Evolutionary conservation across 2,113 vertebrate genomes (phyloP), one percentile per base, ranked within the genome.

Genomic region (Castor canadensis): DNA sequence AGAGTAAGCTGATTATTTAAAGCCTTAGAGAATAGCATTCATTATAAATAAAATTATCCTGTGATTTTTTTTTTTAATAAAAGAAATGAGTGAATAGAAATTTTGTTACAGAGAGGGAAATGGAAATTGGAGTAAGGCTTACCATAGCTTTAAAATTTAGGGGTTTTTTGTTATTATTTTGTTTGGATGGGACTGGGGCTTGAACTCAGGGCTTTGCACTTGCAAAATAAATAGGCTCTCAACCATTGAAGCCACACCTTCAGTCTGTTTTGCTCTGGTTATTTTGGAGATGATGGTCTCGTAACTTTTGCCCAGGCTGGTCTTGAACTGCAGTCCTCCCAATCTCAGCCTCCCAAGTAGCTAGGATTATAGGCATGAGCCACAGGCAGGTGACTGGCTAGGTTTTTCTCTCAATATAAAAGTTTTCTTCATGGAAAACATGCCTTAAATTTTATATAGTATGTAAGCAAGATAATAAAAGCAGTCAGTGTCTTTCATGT

Each of bases 21-120:
- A 96, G 86, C 95, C 80, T 96, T 93, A 66, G 91, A 97, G 79
- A 89, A 95, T 97, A 93, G 87, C 60, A 96, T 94, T 96, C 49
- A 93, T 96, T 98, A 97, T 94, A 97, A 98, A 98, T 98, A 98
- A 98, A 97, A 91, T 77, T 52, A 94, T 94, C 77, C 52, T 67
- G 64, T 49, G 47, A 94, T 95, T 98, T 98, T 97, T 94, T 58
- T 49, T 56, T 30, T n/a, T n/a, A n/a, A n/a, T 16, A 40, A 89
- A 96, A 94, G 45, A 47, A 97, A 97, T 38, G 90, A 95, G 54
- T 96, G 97, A 75, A 62, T 88, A 54, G 30, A 81, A 81, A 60
- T 93, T 96, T 83, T 97, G 17, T 96, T 87, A 52, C 16, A 12
- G 89, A 91, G 47, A 67, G 12, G 26, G 56, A 72, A 32, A 26